These are phyloP conservation scores for Nemurella pictetii DNA, from an alignment of 2,888 invertebrate genomes.

Conservation along the genomic window DNA sequence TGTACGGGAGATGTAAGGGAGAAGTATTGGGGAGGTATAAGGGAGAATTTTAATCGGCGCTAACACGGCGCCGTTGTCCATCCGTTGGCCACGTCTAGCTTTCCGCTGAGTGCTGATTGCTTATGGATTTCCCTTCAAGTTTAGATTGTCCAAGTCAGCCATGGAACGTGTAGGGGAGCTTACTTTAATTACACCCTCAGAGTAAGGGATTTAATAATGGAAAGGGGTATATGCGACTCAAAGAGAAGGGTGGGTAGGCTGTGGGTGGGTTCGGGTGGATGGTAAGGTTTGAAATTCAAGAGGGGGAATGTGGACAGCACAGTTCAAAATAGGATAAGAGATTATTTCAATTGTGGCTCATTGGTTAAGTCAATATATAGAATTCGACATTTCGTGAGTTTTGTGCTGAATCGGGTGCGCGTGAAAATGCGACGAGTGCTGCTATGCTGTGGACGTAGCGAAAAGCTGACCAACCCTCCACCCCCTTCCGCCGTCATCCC, in stretches of 20 bases:
- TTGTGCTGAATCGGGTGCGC: not conserved
- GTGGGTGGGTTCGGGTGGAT: slow-evolving; percentile 8
- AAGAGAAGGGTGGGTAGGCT: slow-evolving; percentile 13
- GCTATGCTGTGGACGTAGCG: not conserved
- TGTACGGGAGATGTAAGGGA: too few species aligned
- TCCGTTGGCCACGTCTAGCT: not conserved
- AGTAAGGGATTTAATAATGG: slow-evolving; percentile 40
- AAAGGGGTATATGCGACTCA: slow-evolving; percentile 26
- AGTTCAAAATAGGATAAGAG: slow-evolving; percentile 26
- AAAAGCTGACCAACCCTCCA: not conserved
- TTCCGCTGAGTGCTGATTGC: slow-evolving; percentile 22
- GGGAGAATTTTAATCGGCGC: not conserved
- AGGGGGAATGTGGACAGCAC: slow-evolving; percentile 18
- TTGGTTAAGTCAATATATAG: slow-evolving; percentile 25
- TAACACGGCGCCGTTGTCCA: not conserved
- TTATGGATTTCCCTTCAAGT: slow-evolving; percentile 31
- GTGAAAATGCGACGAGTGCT: not conserved
- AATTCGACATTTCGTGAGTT: not conserved
- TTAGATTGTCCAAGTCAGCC: slow-evolving; percentile 27
- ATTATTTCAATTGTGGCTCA: slow-evolving; percentile 29
- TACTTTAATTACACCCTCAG: slow-evolving; percentile 42
- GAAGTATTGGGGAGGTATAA: too few species aligned
- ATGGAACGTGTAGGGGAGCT: slow-evolving; percentile 27
- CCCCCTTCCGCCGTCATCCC: not conserved
- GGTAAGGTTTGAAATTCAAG: not conserved